Percentiles rank a stretch among this genome's conserved stretches.
These are phyloP conservation scores for Brachionus rubens DNA, from an alignment of 1,140 invertebrate species.

Conservation along the genomic window DNA sequence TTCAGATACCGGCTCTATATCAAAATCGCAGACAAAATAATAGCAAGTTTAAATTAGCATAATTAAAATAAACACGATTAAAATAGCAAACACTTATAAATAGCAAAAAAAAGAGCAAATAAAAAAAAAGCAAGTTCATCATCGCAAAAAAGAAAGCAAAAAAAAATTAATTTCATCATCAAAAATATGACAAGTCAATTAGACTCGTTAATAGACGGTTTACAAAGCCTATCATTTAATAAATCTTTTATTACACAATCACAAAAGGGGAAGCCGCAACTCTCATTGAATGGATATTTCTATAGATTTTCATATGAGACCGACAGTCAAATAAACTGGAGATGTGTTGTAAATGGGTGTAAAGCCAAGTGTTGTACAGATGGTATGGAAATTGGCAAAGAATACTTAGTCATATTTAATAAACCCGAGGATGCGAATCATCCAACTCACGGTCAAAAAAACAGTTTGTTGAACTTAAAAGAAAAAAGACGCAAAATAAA, in stretches of 20 bases:
- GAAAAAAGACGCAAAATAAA: background rate
- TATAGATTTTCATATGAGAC: background rate
- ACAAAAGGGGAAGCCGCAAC: constrained; percentile 1
- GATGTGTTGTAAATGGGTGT: background rate
- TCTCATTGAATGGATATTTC: constrained; percentile 4
- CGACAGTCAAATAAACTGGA: background rate
- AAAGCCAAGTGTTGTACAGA: background rate
- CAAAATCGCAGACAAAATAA: background rate
- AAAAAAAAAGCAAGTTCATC: background rate
- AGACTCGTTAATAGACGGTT: background rate
- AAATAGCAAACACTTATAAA: background rate
- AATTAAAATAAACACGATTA: background rate
- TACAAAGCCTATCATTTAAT: background rate
- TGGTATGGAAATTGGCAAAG: constrained; percentile 1
- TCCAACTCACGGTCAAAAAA: background rate
- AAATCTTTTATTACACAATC: background rate
- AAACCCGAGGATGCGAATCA: background rate
- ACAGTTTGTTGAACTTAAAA: background rate
- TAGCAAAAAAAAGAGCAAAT: background rate
- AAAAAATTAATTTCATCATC: too few species aligned
- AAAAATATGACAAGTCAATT: background rate
- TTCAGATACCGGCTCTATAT: too few species aligned
- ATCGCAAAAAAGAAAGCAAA: background rate
- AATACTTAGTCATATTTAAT: constrained; percentile 3
- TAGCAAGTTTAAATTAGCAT: background rate